Evolutionary conservation across 2,113 vertebrate genomes (phyloP).

Genomic region (Prolemur simus): DNA sequence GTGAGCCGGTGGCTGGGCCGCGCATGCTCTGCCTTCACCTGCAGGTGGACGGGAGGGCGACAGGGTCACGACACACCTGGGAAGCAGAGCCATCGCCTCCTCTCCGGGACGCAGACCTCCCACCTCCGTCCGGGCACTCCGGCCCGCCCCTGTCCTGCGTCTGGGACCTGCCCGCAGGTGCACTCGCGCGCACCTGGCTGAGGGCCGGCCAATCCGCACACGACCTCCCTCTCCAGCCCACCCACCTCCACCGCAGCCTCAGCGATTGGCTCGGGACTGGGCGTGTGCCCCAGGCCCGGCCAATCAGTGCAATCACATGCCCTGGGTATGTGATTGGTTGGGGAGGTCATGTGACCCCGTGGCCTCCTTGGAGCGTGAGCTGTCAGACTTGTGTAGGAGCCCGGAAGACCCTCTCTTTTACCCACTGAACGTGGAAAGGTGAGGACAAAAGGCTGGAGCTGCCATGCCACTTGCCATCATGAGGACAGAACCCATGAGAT

Average conservation of each 20-base stretch:
- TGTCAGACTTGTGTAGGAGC: accelerated
- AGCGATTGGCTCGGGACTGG: not conserved
- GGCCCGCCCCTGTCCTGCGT: no score
- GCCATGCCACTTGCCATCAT: accelerated
- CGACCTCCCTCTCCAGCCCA: accelerated
- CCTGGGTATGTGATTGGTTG: not conserved
- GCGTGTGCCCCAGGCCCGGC: not conserved
- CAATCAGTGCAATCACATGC: not conserved
- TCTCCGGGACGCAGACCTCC: not conserved
- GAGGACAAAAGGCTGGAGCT: not conserved
- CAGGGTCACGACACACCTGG: no score
- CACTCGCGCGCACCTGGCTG: accelerated
- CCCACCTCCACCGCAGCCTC: not conserved
- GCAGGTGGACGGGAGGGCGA: not conserved
- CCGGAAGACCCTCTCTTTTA: not conserved
- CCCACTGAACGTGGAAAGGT: not conserved
- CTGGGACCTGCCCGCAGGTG: accelerated
- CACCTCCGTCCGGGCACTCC: not conserved
- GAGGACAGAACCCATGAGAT: not conserved
- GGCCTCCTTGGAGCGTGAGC: accelerated
- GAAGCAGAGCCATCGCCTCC: not conserved
- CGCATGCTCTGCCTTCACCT: constrained; percentile 94
- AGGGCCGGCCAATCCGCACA: not conserved
- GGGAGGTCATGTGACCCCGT: not conserved
- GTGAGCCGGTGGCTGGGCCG: constrained; percentile 86